phyloP scores from a whole-genome alignment of 2,888 invertebrate genomes.

The Nycteola revayana region DNA sequence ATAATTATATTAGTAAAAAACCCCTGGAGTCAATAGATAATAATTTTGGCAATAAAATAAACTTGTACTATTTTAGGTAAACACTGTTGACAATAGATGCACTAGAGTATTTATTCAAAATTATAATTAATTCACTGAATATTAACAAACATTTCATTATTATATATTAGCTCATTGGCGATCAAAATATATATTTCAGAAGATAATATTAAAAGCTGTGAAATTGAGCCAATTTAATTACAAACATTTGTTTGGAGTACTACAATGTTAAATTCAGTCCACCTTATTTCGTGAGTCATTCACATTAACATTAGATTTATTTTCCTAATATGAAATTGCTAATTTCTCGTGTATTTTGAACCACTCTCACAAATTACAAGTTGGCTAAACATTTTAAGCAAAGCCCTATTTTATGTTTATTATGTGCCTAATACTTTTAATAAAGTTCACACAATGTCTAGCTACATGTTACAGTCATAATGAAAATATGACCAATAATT shows the following conservation, averaged over 20 bases:
- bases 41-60: slow-evolving; percentile 37
- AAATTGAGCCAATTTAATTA: too few species aligned
- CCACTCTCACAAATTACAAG: too few species aligned
- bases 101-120: slow-evolving; percentile 21
- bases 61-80: slow-evolving; percentile 52
- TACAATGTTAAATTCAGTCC: too few species aligned
- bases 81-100: slow-evolving; percentile 36
- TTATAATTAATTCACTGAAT: slow-evolving; percentile 17
- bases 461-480: slow-evolving; percentile 11
- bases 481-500: slow-evolving; percentile 8
- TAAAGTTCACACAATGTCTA: slow-evolving; percentile 19
- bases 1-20: slow-evolving; percentile 26
- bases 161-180: slow-evolving; percentile 15
- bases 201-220: slow-evolving; percentile 4
- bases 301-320: too few species aligned
- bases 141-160: slow-evolving; percentile 21
- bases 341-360: too few species aligned
- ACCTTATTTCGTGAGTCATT: too few species aligned
- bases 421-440: slow-evolving; percentile 19
- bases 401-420: slow-evolving; percentile 19
- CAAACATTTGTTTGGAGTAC: too few species aligned
- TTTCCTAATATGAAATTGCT: too few species aligned
- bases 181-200: slow-evolving; percentile 24
- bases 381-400: slow-evolving; percentile 21
- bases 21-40: slow-evolving; percentile 32